Evolutionary conservation across 2,888 invertebrate species (phyloP).

Genomic region (Agrotis exclamationis): DNA sequence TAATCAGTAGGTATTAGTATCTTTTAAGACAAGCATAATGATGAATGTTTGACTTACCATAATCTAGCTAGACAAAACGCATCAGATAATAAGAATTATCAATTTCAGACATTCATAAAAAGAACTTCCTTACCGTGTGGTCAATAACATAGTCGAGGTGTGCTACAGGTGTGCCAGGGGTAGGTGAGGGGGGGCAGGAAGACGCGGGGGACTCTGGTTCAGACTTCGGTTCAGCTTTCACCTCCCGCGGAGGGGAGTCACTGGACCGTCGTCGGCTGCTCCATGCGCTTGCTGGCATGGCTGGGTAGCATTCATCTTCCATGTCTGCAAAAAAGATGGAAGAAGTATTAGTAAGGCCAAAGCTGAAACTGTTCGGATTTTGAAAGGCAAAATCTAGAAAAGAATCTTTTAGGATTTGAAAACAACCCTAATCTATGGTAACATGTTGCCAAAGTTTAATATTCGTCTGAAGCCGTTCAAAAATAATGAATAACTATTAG

Average conservation of each 20-base stretch:
- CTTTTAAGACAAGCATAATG: not conserved
- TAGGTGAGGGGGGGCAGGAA: constrained; percentile 94
- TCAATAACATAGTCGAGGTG: constrained; percentile 92
- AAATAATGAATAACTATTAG: no score
- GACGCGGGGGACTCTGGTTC: constrained; percentile 94
- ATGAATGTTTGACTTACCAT: not conserved
- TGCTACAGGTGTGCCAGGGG: constrained; percentile 90
- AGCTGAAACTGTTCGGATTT: no score
- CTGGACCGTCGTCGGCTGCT: constrained; percentile 83
- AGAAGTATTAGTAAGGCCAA: not conserved
- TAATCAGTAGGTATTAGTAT: no score
- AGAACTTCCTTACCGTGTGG: constrained; percentile 89
- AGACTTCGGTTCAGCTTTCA: constrained; percentile 95
- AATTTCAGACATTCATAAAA: not conserved
- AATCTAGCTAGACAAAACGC: not conserved
- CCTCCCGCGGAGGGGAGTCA: constrained; percentile 84
- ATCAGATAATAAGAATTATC: no score
- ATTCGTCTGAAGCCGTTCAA: not conserved
- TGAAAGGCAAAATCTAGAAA: not conserved
- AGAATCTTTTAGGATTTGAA: not conserved
- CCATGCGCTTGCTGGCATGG: constrained; percentile 93
- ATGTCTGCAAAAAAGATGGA: constrained; percentile 92
- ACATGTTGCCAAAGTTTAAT: not conserved
- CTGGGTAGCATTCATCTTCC: constrained; percentile 97
- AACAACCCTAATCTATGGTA: not conserved